Base-by-base conservation (phyloP, 2,888 invertebrate genomes). In the Imbricaverruca yamaguchii region DNA sequence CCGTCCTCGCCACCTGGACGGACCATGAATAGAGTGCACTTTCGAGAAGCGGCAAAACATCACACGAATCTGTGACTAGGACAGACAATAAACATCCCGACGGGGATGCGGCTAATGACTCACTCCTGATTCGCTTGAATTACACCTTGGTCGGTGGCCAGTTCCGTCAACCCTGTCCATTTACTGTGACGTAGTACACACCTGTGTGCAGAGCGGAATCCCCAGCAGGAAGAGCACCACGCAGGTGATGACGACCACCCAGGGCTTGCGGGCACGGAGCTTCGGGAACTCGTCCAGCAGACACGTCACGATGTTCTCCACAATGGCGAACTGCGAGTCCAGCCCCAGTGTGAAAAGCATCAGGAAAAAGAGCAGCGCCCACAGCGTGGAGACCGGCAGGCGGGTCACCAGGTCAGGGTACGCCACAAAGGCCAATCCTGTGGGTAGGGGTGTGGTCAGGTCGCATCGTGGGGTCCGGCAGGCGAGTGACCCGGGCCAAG, bases 361-460 rank as follows among this genome's bases (percentile, higher is more conserved):
- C 81, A 93, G 90, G 87, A 94, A 94, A 88, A 94, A 94, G 11
- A 94, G 88, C 80, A 93, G 89, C 12, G 94, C 92, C 93, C 94
- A 94, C 12, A 94, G 88, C 0, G 93, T 93, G 0, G 94, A 91
- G 0, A 93, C 89, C 0, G 94, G 94, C 83, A 95, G 88, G 83
- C 92, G 90, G 1, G 93, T 91, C 0, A 95, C 92, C 6, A 89
- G 90, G 88, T 95, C 94, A 0, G 94, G 93, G 86, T 94, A 94
- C 23, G 93, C 93, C 82, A 94, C 92, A 85, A 94, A 94, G 0
- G 94, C 93, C 83, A 94, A 87, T 15, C 93, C 93, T 74, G 74
- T 55, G 74, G 21, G 9, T 55, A 4, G 15, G 0, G 39, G 39
- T 39, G n/a, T n/a, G n/a, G n/a, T n/a, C n/a, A n/a, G n/a, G n/a